phyloP scores from a whole-genome alignment of 2,888 invertebrate genomes.

The Oxycera nigricornis region DNA sequence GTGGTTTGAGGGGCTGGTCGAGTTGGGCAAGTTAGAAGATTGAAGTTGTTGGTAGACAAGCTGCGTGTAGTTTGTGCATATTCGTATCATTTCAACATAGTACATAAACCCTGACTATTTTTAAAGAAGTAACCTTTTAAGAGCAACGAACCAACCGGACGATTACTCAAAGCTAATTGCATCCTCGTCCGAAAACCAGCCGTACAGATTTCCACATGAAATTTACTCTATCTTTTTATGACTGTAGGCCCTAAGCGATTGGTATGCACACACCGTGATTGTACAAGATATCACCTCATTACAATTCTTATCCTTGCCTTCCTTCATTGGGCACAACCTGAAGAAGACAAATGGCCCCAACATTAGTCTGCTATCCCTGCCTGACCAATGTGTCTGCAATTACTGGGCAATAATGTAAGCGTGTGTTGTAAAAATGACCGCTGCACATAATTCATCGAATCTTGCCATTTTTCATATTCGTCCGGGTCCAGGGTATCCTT shows the following conservation, averaged over 20 bases:
- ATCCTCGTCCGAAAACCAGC: too few species aligned
- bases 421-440: neutral
- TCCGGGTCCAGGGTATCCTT: neutral
- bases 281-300: neutral
- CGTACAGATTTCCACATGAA: too few species aligned
- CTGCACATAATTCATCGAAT: conserved; percentile 10
- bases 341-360: neutral
- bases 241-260: neutral
- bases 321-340: neutral
- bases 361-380: neutral
- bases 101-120: too few species aligned
- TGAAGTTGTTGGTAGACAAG: neutral
- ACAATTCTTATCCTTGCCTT: conserved; percentile 3
- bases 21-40: neutral
- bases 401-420: neutral
- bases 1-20: too few species aligned
- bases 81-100: too few species aligned
- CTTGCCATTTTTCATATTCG: conserved; percentile 27
- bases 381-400: neutral
- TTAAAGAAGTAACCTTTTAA: too few species aligned
- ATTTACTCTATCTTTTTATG: too few species aligned
- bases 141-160: too few species aligned
- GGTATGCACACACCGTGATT: neutral
- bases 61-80: too few species aligned
- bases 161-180: too few species aligned